phyloP scores from a whole-genome alignment of 2,888 invertebrate genomes.

The Leptinotarsa tumamoca region DNA sequence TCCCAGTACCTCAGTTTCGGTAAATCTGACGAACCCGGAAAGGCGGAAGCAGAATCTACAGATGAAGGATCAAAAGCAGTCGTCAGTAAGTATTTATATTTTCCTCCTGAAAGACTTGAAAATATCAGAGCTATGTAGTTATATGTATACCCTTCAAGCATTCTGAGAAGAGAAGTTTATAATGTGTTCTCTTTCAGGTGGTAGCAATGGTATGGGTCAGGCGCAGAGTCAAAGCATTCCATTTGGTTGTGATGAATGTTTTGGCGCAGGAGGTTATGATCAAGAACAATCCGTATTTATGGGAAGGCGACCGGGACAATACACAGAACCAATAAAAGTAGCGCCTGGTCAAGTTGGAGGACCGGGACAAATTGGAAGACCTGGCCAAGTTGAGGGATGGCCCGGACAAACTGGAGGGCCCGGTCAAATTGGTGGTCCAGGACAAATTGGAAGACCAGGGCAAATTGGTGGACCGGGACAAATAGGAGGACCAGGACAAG shows the following conservation, averaged over 20 bases:
- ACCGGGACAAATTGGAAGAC: conserved; percentile 34
- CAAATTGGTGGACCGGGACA: conserved; percentile 33
- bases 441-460: conserved; percentile 27
- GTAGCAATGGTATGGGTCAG: conserved; percentile 87
- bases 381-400: conserved; percentile 10
- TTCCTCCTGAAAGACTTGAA: background rate
- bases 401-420: conserved; percentile 33
- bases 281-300: conserved; percentile 55
- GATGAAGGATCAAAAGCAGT: conserved; percentile 78
- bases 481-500: conserved; percentile 30
- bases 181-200: conserved; percentile 70
- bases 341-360: conserved; percentile 38
- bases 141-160: too few species aligned
- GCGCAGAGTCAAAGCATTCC: conserved; percentile 87
- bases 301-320: conserved; percentile 37
- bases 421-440: conserved; percentile 36
- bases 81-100: conserved; percentile 74
- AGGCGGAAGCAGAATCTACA: conserved; percentile 85
- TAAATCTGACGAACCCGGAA: conserved; percentile 72
- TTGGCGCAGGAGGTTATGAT: conserved; percentile 47
- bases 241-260: conserved; percentile 78
- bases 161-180: too few species aligned
- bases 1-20: conserved; percentile 84
- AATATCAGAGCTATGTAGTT: background rate
- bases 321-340: conserved; percentile 37